Conservation (phyloP, 2,888 invertebrate species). For the Cylloceria caligata region DNA sequence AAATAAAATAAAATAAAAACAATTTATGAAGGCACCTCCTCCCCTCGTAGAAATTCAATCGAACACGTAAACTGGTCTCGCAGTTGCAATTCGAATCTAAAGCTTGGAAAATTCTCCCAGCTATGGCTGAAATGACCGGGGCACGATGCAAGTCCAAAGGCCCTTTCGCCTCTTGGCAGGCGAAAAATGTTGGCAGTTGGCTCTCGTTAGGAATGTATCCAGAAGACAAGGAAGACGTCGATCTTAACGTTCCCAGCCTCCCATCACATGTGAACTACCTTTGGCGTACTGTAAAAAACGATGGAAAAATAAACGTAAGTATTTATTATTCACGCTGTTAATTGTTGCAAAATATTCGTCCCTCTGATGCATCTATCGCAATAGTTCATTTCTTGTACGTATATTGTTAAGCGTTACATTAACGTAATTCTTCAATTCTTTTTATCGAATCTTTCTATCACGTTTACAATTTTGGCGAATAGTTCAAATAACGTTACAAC, state of each 20-base stretch:
- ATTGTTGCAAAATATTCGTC: background rate
- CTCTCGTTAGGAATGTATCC: constrained; percentile 80
- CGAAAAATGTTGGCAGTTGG: constrained; percentile 75
- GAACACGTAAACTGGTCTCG: constrained; percentile 14
- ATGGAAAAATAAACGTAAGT: constrained; percentile 1
- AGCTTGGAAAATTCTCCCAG: background rate
- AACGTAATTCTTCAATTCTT: too few species aligned
- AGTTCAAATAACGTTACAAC: too few species aligned
- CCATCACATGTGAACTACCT: constrained; percentile 84
- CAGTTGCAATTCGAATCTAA: constrained; percentile 10
- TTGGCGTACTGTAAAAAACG: constrained; percentile 80
- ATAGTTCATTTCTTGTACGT: too few species aligned
- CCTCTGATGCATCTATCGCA: too few species aligned
- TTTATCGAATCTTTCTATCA: too few species aligned
- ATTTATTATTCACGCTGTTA: background rate
- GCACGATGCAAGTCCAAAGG: constrained; percentile 20
- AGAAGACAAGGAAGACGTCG: constrained; percentile 72
- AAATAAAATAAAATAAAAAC: constrained; percentile 14
- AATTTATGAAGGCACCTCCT: constrained; percentile 60
- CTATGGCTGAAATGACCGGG: constrained; percentile 1
- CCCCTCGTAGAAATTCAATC: constrained; percentile 34
- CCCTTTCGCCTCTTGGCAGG: constrained; percentile 26
- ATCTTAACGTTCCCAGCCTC: constrained; percentile 70
- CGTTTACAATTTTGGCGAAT: too few species aligned
- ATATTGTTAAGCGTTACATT: too few species aligned